A percentile compares a stretch with the other conserved stretches of the same genome.
phyloP scores from a whole-genome alignment of 2,888 invertebrate species.

The Cinara cedri region DNA sequence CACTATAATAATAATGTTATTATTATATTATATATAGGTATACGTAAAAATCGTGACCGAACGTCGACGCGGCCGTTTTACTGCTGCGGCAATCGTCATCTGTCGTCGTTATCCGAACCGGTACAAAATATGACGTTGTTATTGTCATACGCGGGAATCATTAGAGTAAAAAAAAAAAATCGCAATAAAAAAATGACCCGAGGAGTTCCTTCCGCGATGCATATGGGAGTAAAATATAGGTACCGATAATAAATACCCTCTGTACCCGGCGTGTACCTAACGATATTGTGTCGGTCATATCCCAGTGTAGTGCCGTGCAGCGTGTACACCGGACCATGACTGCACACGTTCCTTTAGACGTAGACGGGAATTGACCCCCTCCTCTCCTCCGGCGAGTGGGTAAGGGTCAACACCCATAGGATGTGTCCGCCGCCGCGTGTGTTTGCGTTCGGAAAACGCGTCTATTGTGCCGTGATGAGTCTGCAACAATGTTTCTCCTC shows the following conservation, averaged over 20 bases:
- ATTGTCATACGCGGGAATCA: slow-evolving; percentile 18
- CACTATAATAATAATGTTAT: too few relatives aligned
- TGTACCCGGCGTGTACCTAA: neutral
- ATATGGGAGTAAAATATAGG: neutral
- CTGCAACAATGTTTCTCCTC: slow-evolving; percentile 48
- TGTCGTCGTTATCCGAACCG: slow-evolving; percentile 36
- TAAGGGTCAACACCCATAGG: slow-evolving; percentile 40
- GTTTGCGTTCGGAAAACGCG: slow-evolving; percentile 39
- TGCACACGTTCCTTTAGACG: slow-evolving; percentile 31
- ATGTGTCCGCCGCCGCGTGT: slow-evolving; percentile 25
- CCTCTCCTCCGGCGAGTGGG: neutral
- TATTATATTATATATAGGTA: neutral
- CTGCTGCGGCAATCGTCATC: neutral
- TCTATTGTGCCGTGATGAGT: slow-evolving; percentile 51
- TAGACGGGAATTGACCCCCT: neutral
- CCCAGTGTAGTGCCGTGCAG: neutral
- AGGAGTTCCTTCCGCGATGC: neutral
- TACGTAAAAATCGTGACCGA: slow-evolving; percentile 12
- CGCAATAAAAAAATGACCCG: slow-evolving; percentile 18
- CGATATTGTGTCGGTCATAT: slow-evolving; percentile 31
- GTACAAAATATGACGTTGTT: slow-evolving; percentile 11
- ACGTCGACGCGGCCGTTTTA: neutral
- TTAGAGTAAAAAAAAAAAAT: neutral
- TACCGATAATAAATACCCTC: neutral
- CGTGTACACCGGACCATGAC: slow-evolving; percentile 44